Conservation (phyloP, 2,113 vertebrate genomes). For the Crotalus viridis region DNA sequence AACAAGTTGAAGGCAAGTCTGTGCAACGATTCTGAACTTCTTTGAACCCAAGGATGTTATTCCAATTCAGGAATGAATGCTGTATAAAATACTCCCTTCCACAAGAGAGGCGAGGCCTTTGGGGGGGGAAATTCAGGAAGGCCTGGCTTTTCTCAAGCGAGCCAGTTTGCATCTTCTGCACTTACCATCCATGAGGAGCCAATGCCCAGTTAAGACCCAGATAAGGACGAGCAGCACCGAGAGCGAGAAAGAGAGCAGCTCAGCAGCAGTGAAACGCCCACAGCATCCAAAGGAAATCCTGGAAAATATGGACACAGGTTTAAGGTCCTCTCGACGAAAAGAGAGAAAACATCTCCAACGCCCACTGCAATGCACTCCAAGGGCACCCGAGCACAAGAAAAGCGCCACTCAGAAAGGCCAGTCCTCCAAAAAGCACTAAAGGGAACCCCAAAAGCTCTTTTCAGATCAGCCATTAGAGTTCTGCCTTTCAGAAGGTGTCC, state of each 20-base stretch:
- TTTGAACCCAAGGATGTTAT: neutral
- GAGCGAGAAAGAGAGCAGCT: conserved; percentile 93
- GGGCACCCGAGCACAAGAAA: conserved; percentile 9
- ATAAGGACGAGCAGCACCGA: conserved; percentile 97
- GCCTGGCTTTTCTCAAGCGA: neutral
- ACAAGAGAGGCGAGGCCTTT: neutral
- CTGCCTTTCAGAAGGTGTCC: neutral
- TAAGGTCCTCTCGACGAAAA: neutral
- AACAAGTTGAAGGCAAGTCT: neutral
- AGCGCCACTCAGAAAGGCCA: conserved; percentile 9
- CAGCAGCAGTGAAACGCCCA: conserved; percentile 95
- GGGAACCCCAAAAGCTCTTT: conserved; percentile 31
- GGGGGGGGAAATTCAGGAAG: neutral
- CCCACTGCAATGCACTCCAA: conserved; percentile 16
- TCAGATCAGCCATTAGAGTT: neutral
- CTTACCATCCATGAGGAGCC: conserved; percentile 98
- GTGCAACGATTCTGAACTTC: neutral
- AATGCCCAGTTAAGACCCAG: conserved; percentile 98
- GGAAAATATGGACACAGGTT: conserved; percentile 49
- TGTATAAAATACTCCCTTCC: neutral
- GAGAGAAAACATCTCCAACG: neutral
- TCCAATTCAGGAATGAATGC: neutral
- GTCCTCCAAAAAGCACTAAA: conserved; percentile 44
- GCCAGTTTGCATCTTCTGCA: conserved; percentile 22
- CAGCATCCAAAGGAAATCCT: conserved; percentile 99